Percentiles rank a stretch among this genome's conserved stretches.
These are phyloP conservation scores for Leptinotarsa juncta DNA, from an alignment of 2,888 invertebrate genomes.

Conservation along the genomic window DNA sequence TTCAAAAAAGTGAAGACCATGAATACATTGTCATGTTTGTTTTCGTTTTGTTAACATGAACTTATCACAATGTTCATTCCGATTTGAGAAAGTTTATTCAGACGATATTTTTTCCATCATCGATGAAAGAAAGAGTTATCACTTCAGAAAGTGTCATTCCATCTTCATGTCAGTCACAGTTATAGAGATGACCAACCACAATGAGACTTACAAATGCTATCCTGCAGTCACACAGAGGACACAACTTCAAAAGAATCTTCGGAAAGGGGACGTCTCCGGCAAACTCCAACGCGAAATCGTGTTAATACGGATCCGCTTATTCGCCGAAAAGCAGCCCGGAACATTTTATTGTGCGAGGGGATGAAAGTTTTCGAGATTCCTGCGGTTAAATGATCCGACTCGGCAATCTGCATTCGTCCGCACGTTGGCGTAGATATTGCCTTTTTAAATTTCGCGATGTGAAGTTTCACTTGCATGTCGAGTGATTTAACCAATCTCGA, in stretches of 20 bases:
- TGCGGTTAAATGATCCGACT: conserved; percentile 30
- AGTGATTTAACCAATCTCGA: conserved; percentile 16
- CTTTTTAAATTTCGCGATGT: conserved; percentile 26
- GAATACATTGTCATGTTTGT: no score
- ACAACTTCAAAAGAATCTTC: neutral
- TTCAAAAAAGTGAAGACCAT: no score
- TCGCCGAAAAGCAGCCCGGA: conserved; percentile 18
- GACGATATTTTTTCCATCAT: no score
- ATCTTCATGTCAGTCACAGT: neutral
- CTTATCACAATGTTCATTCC: no score
- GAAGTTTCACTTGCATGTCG: conserved; percentile 25
- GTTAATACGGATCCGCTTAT: conserved; percentile 11
- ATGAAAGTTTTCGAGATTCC: conserved; percentile 28
- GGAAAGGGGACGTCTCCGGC: neutral
- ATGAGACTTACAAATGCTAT: neutral
- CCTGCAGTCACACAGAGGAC: neutral
- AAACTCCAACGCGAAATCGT: conserved; percentile 14
- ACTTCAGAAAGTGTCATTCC: neutral
- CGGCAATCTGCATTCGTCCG: conserved; percentile 28
- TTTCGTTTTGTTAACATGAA: no score
- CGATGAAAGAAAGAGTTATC: no score
- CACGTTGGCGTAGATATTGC: conserved; percentile 24
- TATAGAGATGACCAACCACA: neutral
- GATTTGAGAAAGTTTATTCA: no score
- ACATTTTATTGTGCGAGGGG: conserved; percentile 27